These are phyloP conservation scores for Scopus umbretta DNA, from an alignment of 2,113 vertebrate genomes.

Conservation along the genomic window DNA sequence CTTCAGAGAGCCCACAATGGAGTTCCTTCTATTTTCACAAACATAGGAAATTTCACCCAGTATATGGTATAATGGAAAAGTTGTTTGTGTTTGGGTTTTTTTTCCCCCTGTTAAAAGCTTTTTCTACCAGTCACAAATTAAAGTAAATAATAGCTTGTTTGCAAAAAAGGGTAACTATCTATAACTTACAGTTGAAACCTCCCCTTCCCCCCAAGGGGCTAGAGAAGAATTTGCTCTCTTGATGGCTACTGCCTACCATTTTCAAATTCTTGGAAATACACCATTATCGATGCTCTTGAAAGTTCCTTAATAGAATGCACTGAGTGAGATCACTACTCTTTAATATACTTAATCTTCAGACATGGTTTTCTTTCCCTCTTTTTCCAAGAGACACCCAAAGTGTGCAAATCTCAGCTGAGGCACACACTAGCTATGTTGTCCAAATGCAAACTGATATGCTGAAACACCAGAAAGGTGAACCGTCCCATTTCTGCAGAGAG, in stretches of 20 bases:
- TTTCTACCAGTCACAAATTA: neutral
- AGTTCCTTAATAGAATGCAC: neutral
- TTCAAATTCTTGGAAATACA: neutral
- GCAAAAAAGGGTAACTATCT: neutral
- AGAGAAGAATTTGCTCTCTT: neutral
- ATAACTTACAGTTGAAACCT: neutral
- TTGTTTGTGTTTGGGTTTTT: neutral
- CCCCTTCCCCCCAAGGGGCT: neutral
- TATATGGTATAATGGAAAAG: neutral
- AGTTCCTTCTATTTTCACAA: neutral
- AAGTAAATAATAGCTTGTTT: neutral
- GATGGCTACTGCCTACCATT: neutral
- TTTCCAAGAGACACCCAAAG: neutral
- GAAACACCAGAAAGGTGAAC: constrained; percentile 37
- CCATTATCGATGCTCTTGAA: neutral
- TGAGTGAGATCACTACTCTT: neutral
- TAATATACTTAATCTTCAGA: neutral
- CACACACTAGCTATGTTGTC: neutral
- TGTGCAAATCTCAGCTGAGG: neutral
- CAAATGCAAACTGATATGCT: neutral
- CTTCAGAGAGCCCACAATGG: neutral
- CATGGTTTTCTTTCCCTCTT: neutral
- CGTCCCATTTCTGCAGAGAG: constrained; percentile 12
- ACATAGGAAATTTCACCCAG: neutral
- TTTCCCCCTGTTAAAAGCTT: neutral